Percentiles rank a stretch among this genome's conserved stretches.
phyloP scores from a whole-genome alignment of 2,888 invertebrate species.

The Harpalus rufipes region DNA sequence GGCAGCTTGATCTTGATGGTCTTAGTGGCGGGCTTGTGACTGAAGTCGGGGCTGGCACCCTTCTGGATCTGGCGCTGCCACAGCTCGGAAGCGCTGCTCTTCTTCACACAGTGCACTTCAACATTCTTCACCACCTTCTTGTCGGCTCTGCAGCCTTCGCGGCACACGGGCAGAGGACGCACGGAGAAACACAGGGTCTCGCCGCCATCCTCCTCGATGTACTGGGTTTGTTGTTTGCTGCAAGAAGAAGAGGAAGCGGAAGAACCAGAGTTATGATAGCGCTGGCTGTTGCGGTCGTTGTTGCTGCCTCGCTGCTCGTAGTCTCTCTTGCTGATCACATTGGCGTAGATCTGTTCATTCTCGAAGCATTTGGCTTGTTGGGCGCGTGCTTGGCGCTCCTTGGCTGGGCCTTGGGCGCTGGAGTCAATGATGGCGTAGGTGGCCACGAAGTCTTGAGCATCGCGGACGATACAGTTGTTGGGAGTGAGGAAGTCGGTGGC shows the following conservation, averaged over 20 bases:
- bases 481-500: slow-evolving; percentile 82
- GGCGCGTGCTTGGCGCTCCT: slow-evolving; percentile 76
- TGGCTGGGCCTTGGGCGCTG: slow-evolving; percentile 76
- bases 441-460: slow-evolving; percentile 79
- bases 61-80: slow-evolving; percentile 76
- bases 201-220: slow-evolving; percentile 77
- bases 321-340: slow-evolving; percentile 77
- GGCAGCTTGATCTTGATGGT: slow-evolving; percentile 75
- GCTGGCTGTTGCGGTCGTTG: slow-evolving; percentile 62
- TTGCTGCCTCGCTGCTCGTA: slow-evolving; percentile 68
- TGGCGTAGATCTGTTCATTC: slow-evolving; percentile 73
- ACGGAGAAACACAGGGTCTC: slow-evolving; percentile 82
- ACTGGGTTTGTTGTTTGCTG: slow-evolving; percentile 78
- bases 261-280: slow-evolving; percentile 57
- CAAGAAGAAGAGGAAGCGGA: slow-evolving; percentile 64
- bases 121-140: slow-evolving; percentile 77
- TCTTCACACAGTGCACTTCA: slow-evolving; percentile 76
- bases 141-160: slow-evolving; percentile 77
- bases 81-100: slow-evolving; percentile 71
- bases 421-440: slow-evolving; percentile 79
- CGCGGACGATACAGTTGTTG: slow-evolving; percentile 78
- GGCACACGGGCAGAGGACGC: slow-evolving; percentile 80
- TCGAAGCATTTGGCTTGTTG: slow-evolving; percentile 76
- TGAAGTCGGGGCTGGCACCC: slow-evolving; percentile 79
- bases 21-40: slow-evolving; percentile 75